These are phyloP conservation scores for Pterobdella sp. DNA, from an alignment of 2,888 invertebrate genomes.

Conservation along the genomic window DNA sequence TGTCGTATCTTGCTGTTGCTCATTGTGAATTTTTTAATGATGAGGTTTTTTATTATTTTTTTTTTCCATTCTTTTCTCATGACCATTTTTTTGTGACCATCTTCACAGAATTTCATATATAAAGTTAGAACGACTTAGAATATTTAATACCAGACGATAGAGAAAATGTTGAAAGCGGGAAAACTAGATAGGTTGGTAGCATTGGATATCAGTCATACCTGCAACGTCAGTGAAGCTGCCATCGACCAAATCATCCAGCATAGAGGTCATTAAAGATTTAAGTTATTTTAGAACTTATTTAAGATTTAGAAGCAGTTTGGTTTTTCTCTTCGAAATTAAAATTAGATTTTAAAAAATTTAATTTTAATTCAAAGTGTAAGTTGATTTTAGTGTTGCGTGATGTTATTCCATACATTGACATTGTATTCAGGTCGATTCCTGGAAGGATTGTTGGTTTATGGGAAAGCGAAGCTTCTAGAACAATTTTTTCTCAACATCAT, in stretches of 20 bases:
- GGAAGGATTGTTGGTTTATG: slow-evolving; percentile 76
- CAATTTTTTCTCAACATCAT: slow-evolving; percentile 93
- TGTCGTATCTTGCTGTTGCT: slow-evolving; percentile 77
- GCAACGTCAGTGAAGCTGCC: slow-evolving; percentile 85
- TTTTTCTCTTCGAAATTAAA: not conserved
- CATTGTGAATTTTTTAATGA: slow-evolving; percentile 97
- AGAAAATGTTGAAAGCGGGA: slow-evolving; percentile 81
- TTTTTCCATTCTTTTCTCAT: not conserved
- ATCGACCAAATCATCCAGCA: slow-evolving; percentile 82
- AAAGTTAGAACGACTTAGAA: not conserved
- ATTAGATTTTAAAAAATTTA: not conserved
- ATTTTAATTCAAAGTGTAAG: not conserved
- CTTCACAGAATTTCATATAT: not conserved
- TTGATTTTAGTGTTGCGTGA: not conserved
- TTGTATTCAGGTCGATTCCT: slow-evolving; percentile 70
- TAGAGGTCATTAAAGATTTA: slow-evolving; percentile 12
- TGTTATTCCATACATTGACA: not conserved
- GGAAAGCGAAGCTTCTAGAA: slow-evolving; percentile 96
- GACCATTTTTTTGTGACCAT: no score
- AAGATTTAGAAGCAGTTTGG: not conserved
- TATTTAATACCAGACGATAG: slow-evolving; percentile 61
- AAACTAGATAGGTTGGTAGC: slow-evolving; percentile 68
- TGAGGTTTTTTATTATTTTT: slow-evolving; percentile 55
- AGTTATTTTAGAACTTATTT: not conserved
- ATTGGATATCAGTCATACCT: slow-evolving; percentile 86